A percentile compares a stretch with the other conserved stretches of the same genome.
phyloP scores from a whole-genome alignment of 2,797 vertebrate genomes.

The Ptychobarbus kaznakovi region DNA sequence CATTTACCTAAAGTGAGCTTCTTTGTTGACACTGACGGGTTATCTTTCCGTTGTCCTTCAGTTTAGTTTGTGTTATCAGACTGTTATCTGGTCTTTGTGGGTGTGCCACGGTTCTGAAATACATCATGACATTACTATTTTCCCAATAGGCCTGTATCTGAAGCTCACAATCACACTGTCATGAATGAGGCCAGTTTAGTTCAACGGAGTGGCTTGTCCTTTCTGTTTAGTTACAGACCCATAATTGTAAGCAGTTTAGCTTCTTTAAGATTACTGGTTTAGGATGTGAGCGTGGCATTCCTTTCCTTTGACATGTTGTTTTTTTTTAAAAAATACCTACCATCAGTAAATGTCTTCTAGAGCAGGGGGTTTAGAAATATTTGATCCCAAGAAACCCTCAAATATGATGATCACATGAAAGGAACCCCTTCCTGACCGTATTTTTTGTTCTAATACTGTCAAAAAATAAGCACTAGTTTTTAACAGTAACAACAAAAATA shows the following conservation, averaged over 20 bases:
- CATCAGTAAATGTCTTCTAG: background rate
- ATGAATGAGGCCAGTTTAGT: slow-evolving; percentile 23
- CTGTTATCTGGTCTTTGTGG: slow-evolving; percentile 31
- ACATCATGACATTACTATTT: slow-evolving; percentile 39
- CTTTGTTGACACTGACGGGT: slow-evolving; percentile 34
- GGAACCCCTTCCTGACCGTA: background rate
- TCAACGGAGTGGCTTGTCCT: background rate
- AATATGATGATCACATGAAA: background rate
- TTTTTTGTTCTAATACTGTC: too few relatives aligned
- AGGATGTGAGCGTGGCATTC: background rate
- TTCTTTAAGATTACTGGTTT: slow-evolving; percentile 12
- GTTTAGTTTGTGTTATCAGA: slow-evolving; percentile 18
- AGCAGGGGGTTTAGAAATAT: background rate
- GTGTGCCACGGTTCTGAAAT: slow-evolving; percentile 44
- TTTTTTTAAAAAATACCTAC: background rate
- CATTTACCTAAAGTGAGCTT: background rate
- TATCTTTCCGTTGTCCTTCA: slow-evolving; percentile 23
- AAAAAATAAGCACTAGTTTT: background rate
- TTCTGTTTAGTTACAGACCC: slow-evolving; percentile 11
- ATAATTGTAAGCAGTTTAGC: slow-evolving; percentile 11
- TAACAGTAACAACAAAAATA: background rate
- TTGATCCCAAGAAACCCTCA: background rate
- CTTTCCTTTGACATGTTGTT: background rate
- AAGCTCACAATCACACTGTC: slow-evolving; percentile 40
- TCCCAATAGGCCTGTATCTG: slow-evolving; percentile 26